Evolutionary conservation across 1,140 invertebrate species (phyloP), one percentile per base, ranked within the genome.

Genomic region (Heliothis virescens): DNA sequence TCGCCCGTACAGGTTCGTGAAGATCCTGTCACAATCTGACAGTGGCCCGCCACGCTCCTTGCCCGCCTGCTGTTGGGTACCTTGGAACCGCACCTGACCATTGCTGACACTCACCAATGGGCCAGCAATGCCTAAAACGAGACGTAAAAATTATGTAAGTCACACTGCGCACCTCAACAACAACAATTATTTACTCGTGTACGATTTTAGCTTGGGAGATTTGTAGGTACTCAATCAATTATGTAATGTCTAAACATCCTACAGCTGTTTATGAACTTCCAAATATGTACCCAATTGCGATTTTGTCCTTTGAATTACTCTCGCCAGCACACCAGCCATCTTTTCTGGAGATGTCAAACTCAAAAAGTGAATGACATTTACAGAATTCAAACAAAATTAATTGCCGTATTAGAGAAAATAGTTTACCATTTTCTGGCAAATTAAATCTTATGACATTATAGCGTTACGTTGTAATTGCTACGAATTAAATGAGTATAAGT

Each of bases 1-100:
- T 72, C 98, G 96, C 10, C 99, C 99, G 95, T 99, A 99, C 1
- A 99, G 95, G 95, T 99, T 99, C 18, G 99, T 99, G 86, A 99
- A 99, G 78, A 99, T 98, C 62, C 99, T 96, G 92, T 99, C 99
- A 92, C 98, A 96, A 95, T 99, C 99, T 34, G 97, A 96, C 67
- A 99, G 91, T 0, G 97, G 97, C 3, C 10, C 2, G 18, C 65
- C 65, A 3, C 98, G 97, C 88, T 96, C 96, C 73, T 95, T 95
- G 13, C 96, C 96, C 91, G 96, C 96, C 95, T 87, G 85, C 87
- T 50, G 90, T 83, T 5, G 96, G 96, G 90, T 26, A 12, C 96
- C 96, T 87, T 95, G 94, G 82, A 86, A 95, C 16, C 92, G 89
- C 18, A 94, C 87, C 91, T 34, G 90, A 92, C 91, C 90, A 89